Percentiles rank a stretch among this genome's conserved stretches.
Evolutionary conservation across 2,888 invertebrate genomes (phyloP).

Genomic region (Eueremaeus valkanovi): DNA sequence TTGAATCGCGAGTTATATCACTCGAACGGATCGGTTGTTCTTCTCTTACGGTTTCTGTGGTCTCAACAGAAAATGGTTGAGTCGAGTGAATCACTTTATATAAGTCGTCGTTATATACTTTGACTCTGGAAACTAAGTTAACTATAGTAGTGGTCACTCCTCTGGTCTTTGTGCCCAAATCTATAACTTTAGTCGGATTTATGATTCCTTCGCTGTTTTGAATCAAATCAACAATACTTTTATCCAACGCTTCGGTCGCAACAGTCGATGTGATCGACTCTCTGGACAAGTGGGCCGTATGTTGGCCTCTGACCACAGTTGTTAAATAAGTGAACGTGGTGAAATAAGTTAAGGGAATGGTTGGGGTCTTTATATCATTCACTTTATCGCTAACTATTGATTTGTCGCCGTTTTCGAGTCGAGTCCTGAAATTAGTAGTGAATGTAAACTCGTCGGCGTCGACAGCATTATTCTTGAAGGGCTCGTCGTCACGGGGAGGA

Average conservation of each 20-base stretch:
- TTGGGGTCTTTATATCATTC: conserved; percentile 39
- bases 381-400: no score
- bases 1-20: not conserved
- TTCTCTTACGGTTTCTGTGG: not conserved
- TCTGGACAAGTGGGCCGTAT: conserved; percentile 46
- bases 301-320: conserved; percentile 47
- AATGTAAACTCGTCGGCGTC: conserved; percentile 11
- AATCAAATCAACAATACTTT: conserved; percentile 41
- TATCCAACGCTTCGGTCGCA: conserved; percentile 44
- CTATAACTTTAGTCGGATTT: conserved; percentile 36
- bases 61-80: conserved; percentile 1
- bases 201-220: conserved; percentile 42
- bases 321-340: conserved; percentile 48
- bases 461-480: conserved; percentile 33
- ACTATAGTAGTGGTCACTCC: conserved; percentile 47
- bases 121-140: conserved; percentile 47
- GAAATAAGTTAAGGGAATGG: conserved; percentile 46
- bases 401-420: conserved; percentile 30
- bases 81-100: conserved; percentile 42
- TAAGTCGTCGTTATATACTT: conserved; percentile 45
- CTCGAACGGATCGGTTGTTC: not conserved
- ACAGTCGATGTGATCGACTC: conserved; percentile 45
- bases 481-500: conserved; percentile 37
- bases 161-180: conserved; percentile 45
- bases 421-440: conserved; percentile 18